Evolutionary conservation across 2,888 invertebrate species (phyloP).

Genomic region (Melanophora roralis): DNA sequence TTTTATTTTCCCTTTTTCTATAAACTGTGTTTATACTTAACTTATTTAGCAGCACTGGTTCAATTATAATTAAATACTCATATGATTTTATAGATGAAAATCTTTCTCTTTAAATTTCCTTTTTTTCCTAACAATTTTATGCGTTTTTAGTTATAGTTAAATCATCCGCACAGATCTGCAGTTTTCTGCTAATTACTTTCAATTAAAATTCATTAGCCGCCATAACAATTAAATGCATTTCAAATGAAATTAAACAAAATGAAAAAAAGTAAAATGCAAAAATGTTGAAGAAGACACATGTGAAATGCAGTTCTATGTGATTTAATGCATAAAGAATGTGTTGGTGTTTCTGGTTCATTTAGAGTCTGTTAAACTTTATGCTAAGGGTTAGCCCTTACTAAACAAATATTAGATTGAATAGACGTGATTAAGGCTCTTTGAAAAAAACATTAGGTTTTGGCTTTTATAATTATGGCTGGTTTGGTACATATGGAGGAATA

Average conservation of each 20-base stretch:
- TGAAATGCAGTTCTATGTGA: constrained; percentile 19
- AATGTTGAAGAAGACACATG: background rate
- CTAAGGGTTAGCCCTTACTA: too few species aligned
- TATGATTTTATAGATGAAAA: constrained; percentile 7
- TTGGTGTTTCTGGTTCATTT: constrained; percentile 43
- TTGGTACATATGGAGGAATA: too few species aligned
- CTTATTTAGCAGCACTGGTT: constrained; percentile 16
- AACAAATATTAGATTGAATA: too few species aligned
- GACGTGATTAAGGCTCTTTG: background rate
- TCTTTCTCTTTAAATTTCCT: background rate
- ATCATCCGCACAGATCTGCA: constrained; percentile 44
- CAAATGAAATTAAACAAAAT: constrained; percentile 45
- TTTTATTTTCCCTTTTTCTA: background rate
- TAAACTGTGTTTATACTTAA: background rate
- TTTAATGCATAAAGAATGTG: background rate
- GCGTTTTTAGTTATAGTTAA: constrained; percentile 38
- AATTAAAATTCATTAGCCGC: constrained; percentile 66
- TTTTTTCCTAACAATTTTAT: background rate
- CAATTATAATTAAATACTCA: constrained; percentile 32
- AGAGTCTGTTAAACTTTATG: constrained; percentile 48
- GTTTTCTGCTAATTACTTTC: constrained; percentile 64
- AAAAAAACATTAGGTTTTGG: too few species aligned
- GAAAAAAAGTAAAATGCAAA: background rate
- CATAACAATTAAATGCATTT: constrained; percentile 64
- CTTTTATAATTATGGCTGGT: too few species aligned